phyloP scores from a whole-genome alignment of 2,797 vertebrate species.

The Acestrorhynchus altus region DNA sequence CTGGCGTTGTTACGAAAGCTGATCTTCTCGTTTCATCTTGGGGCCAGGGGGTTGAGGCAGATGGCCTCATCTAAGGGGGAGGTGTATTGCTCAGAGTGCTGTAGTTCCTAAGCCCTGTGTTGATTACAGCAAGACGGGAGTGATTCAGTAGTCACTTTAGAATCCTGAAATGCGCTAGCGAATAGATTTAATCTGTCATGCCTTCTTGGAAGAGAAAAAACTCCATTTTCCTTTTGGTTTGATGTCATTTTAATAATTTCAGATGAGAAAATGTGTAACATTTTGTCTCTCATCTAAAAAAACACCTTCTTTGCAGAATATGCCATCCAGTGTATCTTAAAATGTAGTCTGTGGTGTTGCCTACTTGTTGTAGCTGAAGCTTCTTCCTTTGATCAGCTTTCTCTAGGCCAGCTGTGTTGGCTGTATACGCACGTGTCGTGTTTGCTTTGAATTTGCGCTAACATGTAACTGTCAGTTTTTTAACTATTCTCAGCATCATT shows the following conservation, averaged over 20 bases:
- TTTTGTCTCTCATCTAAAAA: background rate
- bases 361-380: background rate
- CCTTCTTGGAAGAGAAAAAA: too few species aligned
- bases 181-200: background rate
- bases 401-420: background rate
- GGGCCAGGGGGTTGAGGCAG: constrained; percentile 4
- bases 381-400: background rate
- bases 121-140: background rate
- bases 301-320: background rate
- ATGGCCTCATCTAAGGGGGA: background rate
- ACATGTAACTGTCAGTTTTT: background rate
- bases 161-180: background rate
- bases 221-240: background rate
- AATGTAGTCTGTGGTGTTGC: background rate
- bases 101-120: background rate
- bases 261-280: background rate
- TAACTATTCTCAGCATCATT: background rate
- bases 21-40: background rate
- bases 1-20: background rate
- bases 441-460: background rate
- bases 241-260: background rate
- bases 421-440: background rate
- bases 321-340: background rate
- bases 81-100: background rate
- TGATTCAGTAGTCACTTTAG: constrained; percentile 11